A percentile compares a stretch with the other conserved stretches of the same genome.
Conservation (phyloP, 35 echinoderm and acorn worm species). For the Eucidaris tribuloides region DNA sequence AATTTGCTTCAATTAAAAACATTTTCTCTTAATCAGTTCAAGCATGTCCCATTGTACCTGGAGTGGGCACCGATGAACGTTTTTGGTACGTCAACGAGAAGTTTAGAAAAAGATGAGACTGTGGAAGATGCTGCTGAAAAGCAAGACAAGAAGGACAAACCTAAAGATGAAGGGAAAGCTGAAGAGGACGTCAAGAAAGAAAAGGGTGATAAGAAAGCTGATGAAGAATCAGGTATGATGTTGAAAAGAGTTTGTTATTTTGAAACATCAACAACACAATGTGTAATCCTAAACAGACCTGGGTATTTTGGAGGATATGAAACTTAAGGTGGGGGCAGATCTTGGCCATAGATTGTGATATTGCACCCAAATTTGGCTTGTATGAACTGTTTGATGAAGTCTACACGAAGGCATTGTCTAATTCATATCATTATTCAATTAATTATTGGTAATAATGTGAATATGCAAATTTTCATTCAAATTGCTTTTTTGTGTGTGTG, state of each 20-base stretch:
- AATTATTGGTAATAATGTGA: not conserved
- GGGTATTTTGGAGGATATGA: not conserved
- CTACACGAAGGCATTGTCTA: not conserved
- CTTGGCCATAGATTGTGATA: not conserved
- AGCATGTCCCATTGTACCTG: slow-evolving; percentile 95
- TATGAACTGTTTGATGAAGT: not conserved
- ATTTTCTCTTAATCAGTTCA: slow-evolving; percentile 55
- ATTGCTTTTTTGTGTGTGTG: too few relatives aligned
- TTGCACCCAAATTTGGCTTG: not conserved
- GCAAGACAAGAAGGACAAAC: not conserved
- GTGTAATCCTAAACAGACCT: not conserved
- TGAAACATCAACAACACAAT: not conserved
- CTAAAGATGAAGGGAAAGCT: not conserved
- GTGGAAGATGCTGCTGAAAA: not conserved
- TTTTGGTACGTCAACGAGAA: slow-evolving; percentile 29
- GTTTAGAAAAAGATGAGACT: not conserved
- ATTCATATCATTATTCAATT: not conserved
- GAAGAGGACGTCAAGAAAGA: not conserved
- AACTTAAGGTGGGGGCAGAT: not conserved
- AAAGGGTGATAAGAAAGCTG: not conserved
- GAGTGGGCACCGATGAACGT: slow-evolving; percentile 94
- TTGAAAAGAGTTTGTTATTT: not conserved
- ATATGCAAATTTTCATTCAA: too few relatives aligned
- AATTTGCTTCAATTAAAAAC: too few relatives aligned
- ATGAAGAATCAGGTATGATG: not conserved